Evolutionary conservation across 2,113 vertebrate genomes (phyloP).

Genomic region (Neopipo cinnamomea): DNA sequence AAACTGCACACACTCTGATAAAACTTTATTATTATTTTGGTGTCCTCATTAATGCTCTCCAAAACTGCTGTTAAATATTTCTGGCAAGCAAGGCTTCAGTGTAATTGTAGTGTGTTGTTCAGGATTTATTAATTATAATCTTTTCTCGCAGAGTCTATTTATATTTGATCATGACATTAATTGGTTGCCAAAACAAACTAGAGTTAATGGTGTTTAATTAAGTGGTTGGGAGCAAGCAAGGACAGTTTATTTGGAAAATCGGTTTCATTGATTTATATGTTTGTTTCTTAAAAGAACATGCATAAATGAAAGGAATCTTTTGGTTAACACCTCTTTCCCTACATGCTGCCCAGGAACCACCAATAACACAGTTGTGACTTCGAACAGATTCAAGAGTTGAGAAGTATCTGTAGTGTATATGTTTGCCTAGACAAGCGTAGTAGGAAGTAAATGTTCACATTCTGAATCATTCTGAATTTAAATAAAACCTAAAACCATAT

Average conservation of each 20-base stretch:
- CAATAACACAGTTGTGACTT: background rate
- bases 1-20: background rate
- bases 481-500: background rate
- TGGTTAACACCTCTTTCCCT: background rate
- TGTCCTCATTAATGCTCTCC: conserved; percentile 52
- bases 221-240: conserved; percentile 62
- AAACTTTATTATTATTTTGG: conserved; percentile 47
- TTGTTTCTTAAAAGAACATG: conserved; percentile 23
- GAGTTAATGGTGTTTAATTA: conserved; percentile 78
- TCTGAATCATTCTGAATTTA: background rate
- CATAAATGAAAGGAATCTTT: background rate
- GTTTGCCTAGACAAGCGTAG: background rate
- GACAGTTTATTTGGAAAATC: conserved; percentile 61
- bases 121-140: conserved; percentile 73
- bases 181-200: conserved; percentile 73
- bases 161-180: conserved; percentile 72
- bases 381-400: background rate
- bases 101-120: conserved; percentile 61
- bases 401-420: background rate
- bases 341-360: background rate
- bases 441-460: background rate
- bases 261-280: conserved; percentile 57
- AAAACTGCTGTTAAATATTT: conserved; percentile 59
- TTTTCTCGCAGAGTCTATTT: conserved; percentile 70
- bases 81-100: conserved; percentile 40